Conservation (phyloP, 2,113 vertebrate genomes). For the Geothlypis trichas region DNA sequence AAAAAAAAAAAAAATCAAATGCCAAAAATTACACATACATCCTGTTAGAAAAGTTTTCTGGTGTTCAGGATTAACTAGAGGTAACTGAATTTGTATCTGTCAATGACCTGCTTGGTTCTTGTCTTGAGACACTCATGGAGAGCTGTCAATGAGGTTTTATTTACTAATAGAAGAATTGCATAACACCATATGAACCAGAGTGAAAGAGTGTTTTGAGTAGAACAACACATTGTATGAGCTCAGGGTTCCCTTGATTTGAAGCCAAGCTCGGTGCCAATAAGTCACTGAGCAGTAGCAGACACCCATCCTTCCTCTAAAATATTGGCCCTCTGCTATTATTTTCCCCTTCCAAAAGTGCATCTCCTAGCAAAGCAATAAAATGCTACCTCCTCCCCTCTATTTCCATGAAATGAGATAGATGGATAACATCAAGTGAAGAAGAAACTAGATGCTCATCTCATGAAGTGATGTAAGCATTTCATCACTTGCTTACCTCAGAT, state of each 20-base stretch:
- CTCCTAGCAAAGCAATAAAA: background rate
- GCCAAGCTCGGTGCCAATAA: background rate
- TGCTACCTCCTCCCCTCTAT: background rate
- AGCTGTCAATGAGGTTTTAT: conserved; percentile 14
- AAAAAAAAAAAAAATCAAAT: background rate
- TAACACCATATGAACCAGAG: background rate
- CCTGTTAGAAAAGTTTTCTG: background rate
- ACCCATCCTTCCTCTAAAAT: background rate
- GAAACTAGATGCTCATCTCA: background rate
- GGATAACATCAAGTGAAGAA: background rate
- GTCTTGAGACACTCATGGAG: background rate
- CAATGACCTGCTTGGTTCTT: background rate
- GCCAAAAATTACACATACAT: background rate
- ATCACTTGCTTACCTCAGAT: background rate
- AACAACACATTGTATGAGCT: background rate
- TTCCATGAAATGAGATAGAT: background rate
- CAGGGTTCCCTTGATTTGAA: background rate
- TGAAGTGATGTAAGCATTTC: background rate
- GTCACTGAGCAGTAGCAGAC: background rate
- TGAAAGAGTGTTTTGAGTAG: background rate
- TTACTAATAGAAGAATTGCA: background rate
- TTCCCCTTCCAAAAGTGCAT: background rate
- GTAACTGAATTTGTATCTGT: background rate
- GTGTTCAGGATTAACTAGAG: background rate
- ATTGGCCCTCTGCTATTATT: background rate